Evolutionary conservation across 2,888 invertebrate genomes (phyloP).

Genomic region (Plutella xylostella): DNA sequence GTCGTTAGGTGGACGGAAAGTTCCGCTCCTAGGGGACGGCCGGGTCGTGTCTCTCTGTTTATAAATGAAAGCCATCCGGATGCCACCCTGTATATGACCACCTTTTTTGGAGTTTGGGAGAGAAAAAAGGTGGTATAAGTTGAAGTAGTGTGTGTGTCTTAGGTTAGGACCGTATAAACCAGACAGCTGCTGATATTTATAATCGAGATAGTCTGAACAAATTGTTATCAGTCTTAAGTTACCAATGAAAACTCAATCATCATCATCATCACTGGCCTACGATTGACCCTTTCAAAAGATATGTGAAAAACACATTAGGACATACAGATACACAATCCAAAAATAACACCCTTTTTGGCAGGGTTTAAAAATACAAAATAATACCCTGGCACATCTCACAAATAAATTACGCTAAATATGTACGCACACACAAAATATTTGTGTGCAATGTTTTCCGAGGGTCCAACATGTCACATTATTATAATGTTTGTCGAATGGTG

Average conservation of each 20-base stretch:
- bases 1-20: constrained; percentile 69
- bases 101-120: neutral
- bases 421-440: neutral
- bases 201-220: neutral
- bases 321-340: neutral
- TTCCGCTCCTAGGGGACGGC: constrained; percentile 63
- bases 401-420: neutral
- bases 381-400: constrained; percentile 19
- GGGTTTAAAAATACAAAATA: neutral
- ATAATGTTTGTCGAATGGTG: constrained; percentile 28
- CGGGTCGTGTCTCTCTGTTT: constrained; percentile 59
- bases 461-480: constrained; percentile 28
- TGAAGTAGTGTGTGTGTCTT: neutral
- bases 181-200: neutral
- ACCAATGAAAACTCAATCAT: neutral
- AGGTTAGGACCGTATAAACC: neutral
- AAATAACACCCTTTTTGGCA: neutral
- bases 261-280: too few species aligned
- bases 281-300: neutral
- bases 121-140: neutral
- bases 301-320: neutral
- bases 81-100: neutral
- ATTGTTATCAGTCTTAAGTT: neutral
- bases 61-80: constrained; percentile 61
- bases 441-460: neutral